A percentile compares a stretch with the other conserved stretches of the same genome.
phyloP scores from a whole-genome alignment of 2,113 vertebrate species.

The Vombatus ursinus region DNA sequence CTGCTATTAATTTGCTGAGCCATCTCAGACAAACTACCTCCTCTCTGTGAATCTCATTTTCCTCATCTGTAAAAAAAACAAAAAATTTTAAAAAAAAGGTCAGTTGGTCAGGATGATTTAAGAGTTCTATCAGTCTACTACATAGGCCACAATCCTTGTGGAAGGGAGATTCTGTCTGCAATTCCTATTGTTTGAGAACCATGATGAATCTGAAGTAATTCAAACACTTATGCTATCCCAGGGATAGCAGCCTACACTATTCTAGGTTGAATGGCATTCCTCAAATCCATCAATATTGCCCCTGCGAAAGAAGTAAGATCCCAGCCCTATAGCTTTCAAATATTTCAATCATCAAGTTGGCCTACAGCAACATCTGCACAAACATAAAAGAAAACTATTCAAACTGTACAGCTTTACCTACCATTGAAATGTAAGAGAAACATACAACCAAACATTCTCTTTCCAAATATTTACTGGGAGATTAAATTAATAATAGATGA shows the following conservation, averaged over 20 bases:
- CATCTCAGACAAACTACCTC: neutral
- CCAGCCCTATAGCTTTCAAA: slow-evolving; percentile 33
- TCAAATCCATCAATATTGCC: slow-evolving; percentile 66
- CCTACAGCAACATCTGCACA: slow-evolving; percentile 33
- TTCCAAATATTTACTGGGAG: slow-evolving; percentile 62
- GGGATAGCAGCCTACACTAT: slow-evolving; percentile 57
- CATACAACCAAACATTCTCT: slow-evolving; percentile 43
- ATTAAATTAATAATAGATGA: slow-evolving; percentile 66
- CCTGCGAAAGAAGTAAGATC: slow-evolving; percentile 23
- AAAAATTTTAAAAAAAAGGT: too few relatives aligned
- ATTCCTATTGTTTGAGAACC: slow-evolving; percentile 73
- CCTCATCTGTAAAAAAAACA: neutral
- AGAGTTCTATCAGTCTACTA: neutral
- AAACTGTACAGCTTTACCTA: slow-evolving; percentile 60
- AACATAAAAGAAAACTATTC: slow-evolving; percentile 43
- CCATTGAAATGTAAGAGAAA: slow-evolving; percentile 20
- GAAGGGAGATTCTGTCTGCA: slow-evolving; percentile 67
- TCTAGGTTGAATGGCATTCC: slow-evolving; percentile 57
- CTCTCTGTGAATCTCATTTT: neutral
- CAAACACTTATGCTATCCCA: slow-evolving; percentile 57
- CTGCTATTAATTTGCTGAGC: neutral
- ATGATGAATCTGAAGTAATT: slow-evolving; percentile 74
- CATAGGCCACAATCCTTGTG: slow-evolving; percentile 20
- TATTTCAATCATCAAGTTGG: slow-evolving; percentile 37
- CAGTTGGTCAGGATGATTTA: neutral